These are phyloP conservation scores for Labeo catla DNA, from an alignment of 2,113 vertebrate species.

Conservation along the genomic window DNA sequence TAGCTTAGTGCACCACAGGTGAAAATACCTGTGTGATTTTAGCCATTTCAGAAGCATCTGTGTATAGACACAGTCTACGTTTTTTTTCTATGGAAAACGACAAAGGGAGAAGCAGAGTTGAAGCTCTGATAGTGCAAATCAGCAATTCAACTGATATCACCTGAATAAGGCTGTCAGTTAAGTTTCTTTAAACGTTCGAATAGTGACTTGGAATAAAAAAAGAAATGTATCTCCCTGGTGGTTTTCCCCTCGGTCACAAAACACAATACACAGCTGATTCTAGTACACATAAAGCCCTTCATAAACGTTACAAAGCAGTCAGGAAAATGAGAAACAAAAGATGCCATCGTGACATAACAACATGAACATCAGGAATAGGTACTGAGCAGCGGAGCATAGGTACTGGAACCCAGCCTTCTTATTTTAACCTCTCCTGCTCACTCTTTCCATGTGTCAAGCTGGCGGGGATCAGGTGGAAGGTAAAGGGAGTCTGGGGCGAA, in stretches of 20 bases:
- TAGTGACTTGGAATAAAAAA: conserved; percentile 15
- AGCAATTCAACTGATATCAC: conserved; percentile 22
- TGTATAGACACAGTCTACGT: conserved; percentile 15
- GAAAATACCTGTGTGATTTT: conserved; percentile 35
- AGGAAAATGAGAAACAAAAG: not conserved
- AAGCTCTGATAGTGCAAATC: conserved; percentile 44
- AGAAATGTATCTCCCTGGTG: conserved; percentile 22
- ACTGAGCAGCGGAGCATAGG: too few relatives aligned
- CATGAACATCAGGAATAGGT: not conserved
- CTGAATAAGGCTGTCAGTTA: not conserved
- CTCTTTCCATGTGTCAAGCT: conserved; percentile 49
- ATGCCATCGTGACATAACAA: not conserved
- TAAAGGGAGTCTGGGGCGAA: conserved; percentile 42
- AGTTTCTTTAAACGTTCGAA: not conserved
- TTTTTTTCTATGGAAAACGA: conserved; percentile 34
- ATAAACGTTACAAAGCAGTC: conserved; percentile 30
- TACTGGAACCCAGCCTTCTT: not conserved
- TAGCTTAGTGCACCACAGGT: conserved; percentile 22
- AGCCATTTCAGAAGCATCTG: conserved; percentile 16
- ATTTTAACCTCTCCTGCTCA: conserved; percentile 41
- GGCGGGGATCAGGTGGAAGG: conserved; percentile 46
- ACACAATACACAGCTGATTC: conserved; percentile 22
- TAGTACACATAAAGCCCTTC: conserved; percentile 34
- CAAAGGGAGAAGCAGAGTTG: conserved; percentile 35
- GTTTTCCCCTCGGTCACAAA: conserved; percentile 21